A percentile compares a stretch with the other conserved stretches of the same genome.
phyloP scores from a whole-genome alignment of 2,797 vertebrate genomes.

The Hyperoplus lanceolatus region DNA sequence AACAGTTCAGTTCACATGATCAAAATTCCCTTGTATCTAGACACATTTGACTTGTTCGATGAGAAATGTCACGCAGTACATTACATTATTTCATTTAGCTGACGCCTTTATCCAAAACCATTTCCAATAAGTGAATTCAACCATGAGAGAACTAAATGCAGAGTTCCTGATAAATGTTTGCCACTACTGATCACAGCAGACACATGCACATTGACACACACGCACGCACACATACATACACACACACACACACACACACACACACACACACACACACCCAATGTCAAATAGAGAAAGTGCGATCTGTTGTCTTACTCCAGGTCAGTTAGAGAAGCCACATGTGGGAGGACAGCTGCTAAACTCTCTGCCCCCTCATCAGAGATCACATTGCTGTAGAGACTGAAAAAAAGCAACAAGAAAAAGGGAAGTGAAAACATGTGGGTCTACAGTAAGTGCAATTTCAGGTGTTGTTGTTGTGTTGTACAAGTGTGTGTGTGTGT shows the following conservation, averaged over 20 bases:
- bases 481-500: not conserved
- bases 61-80: too few relatives aligned
- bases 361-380: slow-evolving; percentile 90
- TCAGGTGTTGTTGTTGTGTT: not conserved
- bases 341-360: slow-evolving; percentile 89
- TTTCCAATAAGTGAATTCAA: not conserved
- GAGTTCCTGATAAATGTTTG: not conserved
- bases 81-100: too few relatives aligned
- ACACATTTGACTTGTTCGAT: not conserved
- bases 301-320: slow-evolving; percentile 84
- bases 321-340: slow-evolving; percentile 88
- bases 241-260: too few relatives aligned
- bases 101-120: too few relatives aligned
- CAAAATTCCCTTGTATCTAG: not conserved
- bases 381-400: slow-evolving; percentile 93
- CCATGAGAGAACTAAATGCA: not conserved
- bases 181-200: not conserved
- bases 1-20: not conserved
- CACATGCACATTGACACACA: not conserved
- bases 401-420: slow-evolving; percentile 69
- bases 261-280: not conserved
- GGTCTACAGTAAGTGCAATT: not conserved
- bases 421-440: slow-evolving; percentile 53
- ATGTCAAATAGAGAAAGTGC: not conserved
- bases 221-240: too few relatives aligned